Conservation (phyloP, 2,888 invertebrate species). For the Romanomermis culicivorax region DNA sequence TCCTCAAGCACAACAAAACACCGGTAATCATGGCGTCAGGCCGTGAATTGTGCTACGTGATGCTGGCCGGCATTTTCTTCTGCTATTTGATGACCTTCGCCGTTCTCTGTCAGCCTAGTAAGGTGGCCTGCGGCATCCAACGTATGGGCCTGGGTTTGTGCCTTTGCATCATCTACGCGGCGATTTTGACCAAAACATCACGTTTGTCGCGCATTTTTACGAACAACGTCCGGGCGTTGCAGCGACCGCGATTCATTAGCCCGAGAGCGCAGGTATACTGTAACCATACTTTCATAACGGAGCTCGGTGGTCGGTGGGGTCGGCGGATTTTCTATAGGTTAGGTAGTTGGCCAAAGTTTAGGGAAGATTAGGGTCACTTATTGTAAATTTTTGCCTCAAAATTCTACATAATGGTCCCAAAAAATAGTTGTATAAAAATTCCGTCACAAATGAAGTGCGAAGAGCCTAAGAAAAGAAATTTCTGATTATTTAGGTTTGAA, state of each 20-base stretch:
- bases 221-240: constrained; percentile 45
- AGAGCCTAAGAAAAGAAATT: too few species aligned
- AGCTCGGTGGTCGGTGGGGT: too few species aligned
- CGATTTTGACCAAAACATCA: constrained; percentile 53
- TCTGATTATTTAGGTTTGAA: too few species aligned
- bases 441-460: too few species aligned
- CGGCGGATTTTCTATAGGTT: too few species aligned
- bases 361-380: too few species aligned
- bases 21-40: constrained; percentile 57
- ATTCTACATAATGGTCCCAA: too few species aligned
- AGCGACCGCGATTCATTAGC: constrained; percentile 50
- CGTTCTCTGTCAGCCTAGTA: constrained; percentile 45
- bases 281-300: too few species aligned
- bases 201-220: constrained; percentile 49
- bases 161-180: constrained; percentile 50
- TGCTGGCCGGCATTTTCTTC: constrained; percentile 45
- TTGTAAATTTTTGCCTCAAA: too few species aligned
- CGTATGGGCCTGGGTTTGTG: constrained; percentile 46
- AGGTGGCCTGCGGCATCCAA: constrained; percentile 42
- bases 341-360: too few species aligned
- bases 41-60: constrained; percentile 51
- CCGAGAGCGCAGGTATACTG: constrained; percentile 54
- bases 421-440: too few species aligned
- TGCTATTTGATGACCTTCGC: constrained; percentile 51
- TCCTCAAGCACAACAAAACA: constrained; percentile 41